Evolutionary conservation across 2,113 vertebrate species (phyloP), one percentile per base, ranked within the genome.

Genomic region (Rallus limicola): DNA sequence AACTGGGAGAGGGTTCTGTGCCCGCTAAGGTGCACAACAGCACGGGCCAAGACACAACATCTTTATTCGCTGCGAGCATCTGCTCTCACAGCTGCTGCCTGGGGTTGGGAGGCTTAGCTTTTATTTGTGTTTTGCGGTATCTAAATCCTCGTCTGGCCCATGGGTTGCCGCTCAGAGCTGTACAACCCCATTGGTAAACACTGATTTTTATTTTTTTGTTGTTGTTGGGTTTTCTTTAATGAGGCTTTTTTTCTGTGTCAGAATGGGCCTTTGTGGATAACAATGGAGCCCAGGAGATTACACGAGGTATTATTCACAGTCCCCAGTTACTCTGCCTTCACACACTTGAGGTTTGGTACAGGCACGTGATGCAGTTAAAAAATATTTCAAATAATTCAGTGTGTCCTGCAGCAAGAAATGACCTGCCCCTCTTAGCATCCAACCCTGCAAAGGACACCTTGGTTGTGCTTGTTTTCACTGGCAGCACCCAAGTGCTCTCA

Each of bases 41-140:
- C 74, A 21, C 0, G 0, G 34, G 38, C 28, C 0, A 2, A 26
- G 31, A 38, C 6, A 17, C 38, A 38, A 28, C 6, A 1, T 23
- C 74, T 85, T 55, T 13, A 67, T 44, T 87, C 16, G 2, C n/a
- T 3, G 10, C 0, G 4, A 88, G 50, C 53, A 21, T 44, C 63
- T 38, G 31, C 38, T 92, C 52, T 53, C 0, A 0, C 56, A 52
- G 56, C 59, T 60, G 70, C 62, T 71, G 59, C 42, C 21, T 1
- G 1, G n/a, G 38, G 21, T 42, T 0, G 0, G 40, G 44, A 65
- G 38, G 23, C 12, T 25, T 3, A 48, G 56, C 36, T 20, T 3
- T 48, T 23, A 5, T 11, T 40, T 13, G 7, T 56, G 29, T 55
- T 85, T 28, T 33, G 11, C 46, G 13, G 55, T 28, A 21, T 15